Percentiles rank a stretch among this genome's conserved stretches.
Conservation (phyloP, 1,140 invertebrate genomes). For the Drosophila nigromelanica region DNA sequence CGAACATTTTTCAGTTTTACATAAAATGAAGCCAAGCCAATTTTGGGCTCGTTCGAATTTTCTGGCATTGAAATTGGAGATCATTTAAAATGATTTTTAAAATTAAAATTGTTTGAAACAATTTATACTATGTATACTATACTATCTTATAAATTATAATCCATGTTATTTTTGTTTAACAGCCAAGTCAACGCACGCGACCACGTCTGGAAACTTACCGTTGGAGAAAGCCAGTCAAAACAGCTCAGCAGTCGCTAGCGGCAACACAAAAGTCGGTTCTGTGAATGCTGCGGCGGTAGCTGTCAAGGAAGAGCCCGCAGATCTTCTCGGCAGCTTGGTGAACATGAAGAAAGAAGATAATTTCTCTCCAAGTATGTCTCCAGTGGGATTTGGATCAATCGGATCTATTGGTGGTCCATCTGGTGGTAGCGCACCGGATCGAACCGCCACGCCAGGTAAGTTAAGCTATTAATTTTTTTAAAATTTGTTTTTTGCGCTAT, state of each 20-base stretch:
- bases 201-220: background rate
- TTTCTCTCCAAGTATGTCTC: constrained; percentile 69
- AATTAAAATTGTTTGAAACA: too few relatives aligned
- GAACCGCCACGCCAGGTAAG: constrained; percentile 49
- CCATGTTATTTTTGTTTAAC: background rate
- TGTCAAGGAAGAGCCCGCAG: constrained; percentile 66
- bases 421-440: constrained; percentile 34
- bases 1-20: too few relatives aligned
- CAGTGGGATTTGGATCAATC: constrained; percentile 73
- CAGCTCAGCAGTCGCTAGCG: background rate
- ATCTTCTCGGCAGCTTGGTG: constrained; percentile 55
- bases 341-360: constrained; percentile 77
- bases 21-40: too few relatives aligned
- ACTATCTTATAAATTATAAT: background rate
- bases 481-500: background rate
- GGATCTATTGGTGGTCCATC: constrained; percentile 42
- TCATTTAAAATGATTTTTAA: too few relatives aligned
- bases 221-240: constrained; percentile 25
- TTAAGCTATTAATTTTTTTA: background rate
- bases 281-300: background rate
- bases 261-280: constrained; percentile 6
- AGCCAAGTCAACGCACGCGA: constrained; percentile 8
- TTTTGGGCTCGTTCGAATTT: too few relatives aligned
- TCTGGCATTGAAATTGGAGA: too few relatives aligned
- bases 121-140: too few relatives aligned